Conservation (phyloP, 2,113 vertebrate genomes). For the Sialia sialis region DNA sequence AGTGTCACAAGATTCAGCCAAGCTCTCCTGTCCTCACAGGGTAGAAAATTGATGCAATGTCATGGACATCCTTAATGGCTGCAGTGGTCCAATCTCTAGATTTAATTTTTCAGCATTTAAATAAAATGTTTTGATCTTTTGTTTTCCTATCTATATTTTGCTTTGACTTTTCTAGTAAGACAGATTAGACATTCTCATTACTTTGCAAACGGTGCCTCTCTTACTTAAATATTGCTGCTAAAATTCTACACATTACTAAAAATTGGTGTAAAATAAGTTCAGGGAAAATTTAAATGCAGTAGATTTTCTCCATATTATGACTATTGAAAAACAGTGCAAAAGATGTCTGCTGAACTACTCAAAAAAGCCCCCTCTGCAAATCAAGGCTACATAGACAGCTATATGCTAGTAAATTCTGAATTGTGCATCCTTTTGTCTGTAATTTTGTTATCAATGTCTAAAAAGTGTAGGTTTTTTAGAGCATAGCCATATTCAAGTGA, state of each 20-base stretch:
- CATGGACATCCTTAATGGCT: neutral
- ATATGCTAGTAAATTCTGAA: neutral
- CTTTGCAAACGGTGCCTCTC: neutral
- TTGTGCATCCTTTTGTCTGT: neutral
- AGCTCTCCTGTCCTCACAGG: neutral
- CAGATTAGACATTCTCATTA: neutral
- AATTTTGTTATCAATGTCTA: neutral
- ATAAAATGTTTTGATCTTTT: accelerated
- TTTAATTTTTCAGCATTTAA: neutral
- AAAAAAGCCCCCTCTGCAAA: neutral
- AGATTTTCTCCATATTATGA: neutral
- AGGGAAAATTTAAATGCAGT: neutral
- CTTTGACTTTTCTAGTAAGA: neutral
- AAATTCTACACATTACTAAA: neutral
- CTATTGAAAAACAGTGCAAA: neutral
- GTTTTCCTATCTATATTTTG: neutral
- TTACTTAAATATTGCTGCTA: neutral
- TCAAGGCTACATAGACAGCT: neutral
- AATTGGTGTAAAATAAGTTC: neutral
- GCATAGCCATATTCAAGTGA: neutral
- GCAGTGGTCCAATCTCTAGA: accelerated
- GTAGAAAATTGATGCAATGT: neutral
- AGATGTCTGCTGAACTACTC: neutral
- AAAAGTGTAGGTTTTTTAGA: neutral
- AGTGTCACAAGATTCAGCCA: neutral